These are phyloP conservation scores for Dicyrtomina minuta DNA, from an alignment of 2,888 invertebrate species.

Conservation along the genomic window DNA sequence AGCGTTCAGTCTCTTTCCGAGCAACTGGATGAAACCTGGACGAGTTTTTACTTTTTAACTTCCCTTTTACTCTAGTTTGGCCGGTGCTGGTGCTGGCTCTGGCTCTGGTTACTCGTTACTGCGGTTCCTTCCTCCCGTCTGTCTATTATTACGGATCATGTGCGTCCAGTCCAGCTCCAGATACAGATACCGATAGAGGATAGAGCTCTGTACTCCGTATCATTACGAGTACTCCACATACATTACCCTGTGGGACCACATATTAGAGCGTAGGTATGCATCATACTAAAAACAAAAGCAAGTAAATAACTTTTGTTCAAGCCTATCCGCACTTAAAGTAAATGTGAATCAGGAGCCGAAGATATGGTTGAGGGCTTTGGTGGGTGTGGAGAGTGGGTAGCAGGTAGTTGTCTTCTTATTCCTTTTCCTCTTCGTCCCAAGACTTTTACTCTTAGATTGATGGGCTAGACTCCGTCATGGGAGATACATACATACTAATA, in stretches of 20 bases:
- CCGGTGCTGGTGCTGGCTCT: conserved; percentile 5
- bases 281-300: conserved; percentile 29
- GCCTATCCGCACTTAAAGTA: background rate
- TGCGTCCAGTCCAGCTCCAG: background rate
- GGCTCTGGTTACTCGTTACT: conserved; percentile 16
- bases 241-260: background rate
- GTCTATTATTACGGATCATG: conserved; percentile 8
- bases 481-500: no score
- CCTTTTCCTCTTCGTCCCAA: no score
- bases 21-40: conserved; percentile 37
- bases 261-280: background rate
- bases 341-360: no score
- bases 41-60: conserved; percentile 33
- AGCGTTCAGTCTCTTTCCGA: conserved; percentile 25
- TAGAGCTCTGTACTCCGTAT: background rate
- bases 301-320: conserved; percentile 19
- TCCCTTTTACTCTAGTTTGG: conserved; percentile 23
- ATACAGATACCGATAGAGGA: no score
- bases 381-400: no score
- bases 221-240: background rate
- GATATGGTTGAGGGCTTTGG: no score
- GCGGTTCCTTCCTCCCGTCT: conserved; percentile 13
- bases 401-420: no score
- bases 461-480: no score
- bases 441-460: no score